Conservation (phyloP, 2,113 vertebrate species). For the Chloebia gouldiae region DNA sequence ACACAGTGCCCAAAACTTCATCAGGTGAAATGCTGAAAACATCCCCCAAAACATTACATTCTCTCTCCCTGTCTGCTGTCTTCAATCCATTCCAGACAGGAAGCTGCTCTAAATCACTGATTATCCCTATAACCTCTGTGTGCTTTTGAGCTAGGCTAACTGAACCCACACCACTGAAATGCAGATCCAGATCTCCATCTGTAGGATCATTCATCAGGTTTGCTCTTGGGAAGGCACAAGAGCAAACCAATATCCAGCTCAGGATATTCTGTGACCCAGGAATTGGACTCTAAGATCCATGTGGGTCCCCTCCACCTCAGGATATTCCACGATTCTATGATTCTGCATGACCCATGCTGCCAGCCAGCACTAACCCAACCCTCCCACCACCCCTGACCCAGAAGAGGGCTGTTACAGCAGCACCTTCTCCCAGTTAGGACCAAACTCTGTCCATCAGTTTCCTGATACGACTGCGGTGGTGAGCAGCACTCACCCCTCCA, state of each 20-base stretch:
- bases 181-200: neutral
- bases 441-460: neutral
- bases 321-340: neutral
- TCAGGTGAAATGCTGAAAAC: neutral
- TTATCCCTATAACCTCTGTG: neutral
- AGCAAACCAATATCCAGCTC: neutral
- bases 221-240: neutral
- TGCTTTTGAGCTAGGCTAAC: neutral
- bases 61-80: neutral
- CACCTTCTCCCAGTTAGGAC: neutral
- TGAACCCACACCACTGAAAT: neutral
- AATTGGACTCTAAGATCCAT: fast-evolving
- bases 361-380: neutral
- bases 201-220: neutral
- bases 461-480: fast-evolving
- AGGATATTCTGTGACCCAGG: neutral
- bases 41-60: fast-evolving
- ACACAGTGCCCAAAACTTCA: neutral
- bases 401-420: neutral
- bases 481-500: neutral
- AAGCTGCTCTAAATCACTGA: neutral
- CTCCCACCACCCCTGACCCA: neutral
- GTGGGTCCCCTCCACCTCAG: neutral
- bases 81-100: neutral
- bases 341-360: neutral